phyloP scores from a whole-genome alignment of 2,113 vertebrate species.

The Brienomyrus longianalis region DNA sequence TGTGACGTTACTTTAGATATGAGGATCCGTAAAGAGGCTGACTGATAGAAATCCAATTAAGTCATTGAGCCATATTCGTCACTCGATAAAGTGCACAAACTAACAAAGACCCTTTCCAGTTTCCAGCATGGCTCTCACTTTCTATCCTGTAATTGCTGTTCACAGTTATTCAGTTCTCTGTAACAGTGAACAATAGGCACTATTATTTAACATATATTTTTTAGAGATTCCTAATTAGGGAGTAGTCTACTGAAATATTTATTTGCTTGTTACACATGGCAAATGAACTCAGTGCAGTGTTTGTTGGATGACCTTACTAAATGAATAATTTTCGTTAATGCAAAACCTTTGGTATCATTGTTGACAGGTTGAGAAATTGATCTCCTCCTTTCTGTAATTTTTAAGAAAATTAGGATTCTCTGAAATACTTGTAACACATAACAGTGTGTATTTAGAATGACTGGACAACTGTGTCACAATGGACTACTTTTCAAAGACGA shows the following conservation, averaged over 20 bases:
- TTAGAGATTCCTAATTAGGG: neutral
- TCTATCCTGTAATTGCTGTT: neutral
- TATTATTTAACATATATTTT: neutral
- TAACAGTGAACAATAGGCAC: neutral
- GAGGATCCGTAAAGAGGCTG: slow-evolving; percentile 54
- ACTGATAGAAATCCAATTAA: slow-evolving; percentile 67
- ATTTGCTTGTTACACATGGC: neutral
- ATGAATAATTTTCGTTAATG: neutral
- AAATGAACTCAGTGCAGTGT: neutral
- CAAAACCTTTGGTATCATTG: neutral
- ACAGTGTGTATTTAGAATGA: neutral
- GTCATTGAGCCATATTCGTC: slow-evolving; percentile 50
- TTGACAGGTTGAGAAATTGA: neutral
- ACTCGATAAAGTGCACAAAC: slow-evolving; percentile 60
- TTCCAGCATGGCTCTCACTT: neutral
- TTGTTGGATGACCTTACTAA: neutral
- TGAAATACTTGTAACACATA: neutral
- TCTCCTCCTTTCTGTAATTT: neutral
- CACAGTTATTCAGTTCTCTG: neutral
- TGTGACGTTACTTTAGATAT: slow-evolving; percentile 47
- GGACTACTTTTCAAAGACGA: neutral
- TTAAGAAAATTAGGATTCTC: neutral
- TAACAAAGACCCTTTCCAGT: neutral
- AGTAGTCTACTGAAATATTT: neutral
- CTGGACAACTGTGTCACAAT: neutral